Evolutionary conservation across 2,113 vertebrate genomes (phyloP), one percentile per base, ranked within the genome.

Genomic region (Recurvirostra avosetta): DNA sequence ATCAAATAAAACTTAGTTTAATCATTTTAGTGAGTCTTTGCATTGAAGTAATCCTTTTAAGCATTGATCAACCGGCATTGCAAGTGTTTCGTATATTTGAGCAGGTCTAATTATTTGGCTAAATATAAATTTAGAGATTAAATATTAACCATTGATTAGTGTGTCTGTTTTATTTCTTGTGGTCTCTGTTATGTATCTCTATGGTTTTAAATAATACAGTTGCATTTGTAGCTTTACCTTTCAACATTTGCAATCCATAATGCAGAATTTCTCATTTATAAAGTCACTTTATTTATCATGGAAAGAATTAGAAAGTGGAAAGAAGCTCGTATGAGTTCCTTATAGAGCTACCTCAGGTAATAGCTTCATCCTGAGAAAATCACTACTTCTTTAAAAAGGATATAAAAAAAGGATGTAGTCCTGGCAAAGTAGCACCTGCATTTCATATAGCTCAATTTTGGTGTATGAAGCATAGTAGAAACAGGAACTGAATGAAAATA

Each of bases 401-500:
- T 74, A 47, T 74, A 52, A 21, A 86, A 94, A 89, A 84, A 80
- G 17, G 23, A 87, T 74, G 49, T 74, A 52, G 19, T 82, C 56
- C 41, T 82, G 17, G 29, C 49, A 76, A 83, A 94, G 70, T 83
- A 29, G 20, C 72, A 61, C 49, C 88, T 86, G 67, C 38, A 71
- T 95, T 95, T 90, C 43, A 11, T 85, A 38, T 62, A n/a, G 86
- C 34, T 59, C 40, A n/a, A 72, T 85, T 97, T 81, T 94, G 50
- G 40, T 86, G 49, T 79, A 91, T 90, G 22, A 97, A 89, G 34
- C 13, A 3, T 52, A 40, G 32, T 81, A 87, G 49, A 92, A 93
- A 81, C 3, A 15, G 75, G 32, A 96, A 86, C 56, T 27, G 23
- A 81, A 63, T 88, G 16, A 77, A 66, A 92, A 93, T 95, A 49